phyloP scores from a whole-genome alignment of 2,797 vertebrate species.

The Poeciliopsis paucimaculata region DNA sequence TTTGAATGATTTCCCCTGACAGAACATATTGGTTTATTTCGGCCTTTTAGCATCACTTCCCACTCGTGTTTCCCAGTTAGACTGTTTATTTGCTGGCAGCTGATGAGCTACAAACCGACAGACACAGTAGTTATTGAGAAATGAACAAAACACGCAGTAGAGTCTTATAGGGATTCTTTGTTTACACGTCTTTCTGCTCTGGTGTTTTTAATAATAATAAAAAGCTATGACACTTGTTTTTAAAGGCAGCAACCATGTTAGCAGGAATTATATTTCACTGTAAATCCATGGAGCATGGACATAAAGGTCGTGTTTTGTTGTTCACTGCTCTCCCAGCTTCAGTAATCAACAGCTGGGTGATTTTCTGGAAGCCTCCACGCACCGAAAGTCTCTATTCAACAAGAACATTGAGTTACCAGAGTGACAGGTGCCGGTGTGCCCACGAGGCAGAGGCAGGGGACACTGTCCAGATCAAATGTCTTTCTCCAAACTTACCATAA shows the following conservation, averaged over 20 bases:
- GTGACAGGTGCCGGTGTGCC: constrained; percentile 75
- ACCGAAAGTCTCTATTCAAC: constrained; percentile 38
- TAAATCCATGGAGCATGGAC: background rate
- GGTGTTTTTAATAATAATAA: background rate
- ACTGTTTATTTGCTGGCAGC: background rate
- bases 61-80: background rate
- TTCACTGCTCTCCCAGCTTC: background rate
- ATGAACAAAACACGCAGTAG: background rate
- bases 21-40: background rate
- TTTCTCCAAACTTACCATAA: constrained; percentile 64
- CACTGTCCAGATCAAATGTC: constrained; percentile 68
- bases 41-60: background rate
- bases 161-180: background rate
- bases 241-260: background rate
- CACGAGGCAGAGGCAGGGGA: constrained; percentile 30
- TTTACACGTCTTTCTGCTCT: background rate
- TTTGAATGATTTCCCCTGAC: background rate
- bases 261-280: background rate
- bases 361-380: constrained; percentile 29
- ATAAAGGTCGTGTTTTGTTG: constrained; percentile 8
- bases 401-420: constrained; percentile 56
- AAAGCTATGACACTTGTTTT: background rate
- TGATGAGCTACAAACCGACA: background rate
- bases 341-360: constrained; percentile 29
- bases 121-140: background rate